Evolutionary conservation across 2,113 vertebrate genomes (phyloP), one percentile per base, ranked within the genome.

Genomic region (Sylvicapra grimmia): DNA sequence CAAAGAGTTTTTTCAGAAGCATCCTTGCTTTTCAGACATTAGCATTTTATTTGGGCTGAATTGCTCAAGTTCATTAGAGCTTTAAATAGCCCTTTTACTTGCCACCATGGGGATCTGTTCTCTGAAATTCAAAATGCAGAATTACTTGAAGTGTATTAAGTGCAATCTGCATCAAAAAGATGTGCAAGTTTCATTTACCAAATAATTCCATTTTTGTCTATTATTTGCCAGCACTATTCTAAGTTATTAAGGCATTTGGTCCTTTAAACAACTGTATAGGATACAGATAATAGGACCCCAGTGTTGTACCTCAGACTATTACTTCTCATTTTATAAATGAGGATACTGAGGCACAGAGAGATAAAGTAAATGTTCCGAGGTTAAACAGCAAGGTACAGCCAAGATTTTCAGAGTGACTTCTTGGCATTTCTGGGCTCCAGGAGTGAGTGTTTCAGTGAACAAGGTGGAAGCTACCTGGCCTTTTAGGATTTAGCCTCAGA

Each of bases 401-500:
- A 56, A 51, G 49, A 91, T 93, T 90, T 68, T 14, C 29, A 80
- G 80, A 19, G 8, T 58, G 56, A 44, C 11, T 29, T 54, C 15
- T 58, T 3, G 36, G 6, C 29, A 75, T 33, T 15, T 79, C 51
- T n/a, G 75, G 53, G 44, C 49, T 92, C 84, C 65, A 80, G 23
- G 27, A 94, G 63, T 33, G 23, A 82, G 75, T 0, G 4, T 91
- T 92, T 56, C 77, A 51, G 58, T 16, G 18, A 85, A 61, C 75
- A 56, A 68, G 15, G 63, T 56, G 6, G 86, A 86, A 84, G 54
- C 53, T 94, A 68, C 68, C 21, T 97, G 68, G 18, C 25, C 77
- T 97, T 95, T 95, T 44, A 92, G 31, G 84, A 90, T 63, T 65
- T 72, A 54, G 80, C 63, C 36, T 95, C 91, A 94, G 86, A 90